Conservation (phyloP, 2,888 invertebrate genomes). For the Hesperia comma region DNA sequence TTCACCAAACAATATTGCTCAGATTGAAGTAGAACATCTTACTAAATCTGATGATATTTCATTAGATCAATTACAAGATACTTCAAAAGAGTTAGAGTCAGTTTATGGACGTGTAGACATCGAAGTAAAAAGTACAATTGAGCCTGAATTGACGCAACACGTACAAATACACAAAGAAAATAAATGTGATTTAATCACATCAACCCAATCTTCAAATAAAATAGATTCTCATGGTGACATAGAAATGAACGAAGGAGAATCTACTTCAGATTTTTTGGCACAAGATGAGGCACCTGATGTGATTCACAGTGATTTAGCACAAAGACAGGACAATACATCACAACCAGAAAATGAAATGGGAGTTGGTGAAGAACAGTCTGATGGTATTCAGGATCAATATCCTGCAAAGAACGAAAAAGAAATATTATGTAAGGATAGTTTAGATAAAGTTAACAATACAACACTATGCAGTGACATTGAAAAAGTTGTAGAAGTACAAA, state of each 20-base stretch:
- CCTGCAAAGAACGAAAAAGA: conserved; percentile 32
- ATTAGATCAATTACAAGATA: conserved; percentile 21
- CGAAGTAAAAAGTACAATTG: conserved; percentile 10
- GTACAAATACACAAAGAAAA: conserved; percentile 8
- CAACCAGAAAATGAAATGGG: conserved; percentile 44
- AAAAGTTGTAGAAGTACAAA: conserved; percentile 1
- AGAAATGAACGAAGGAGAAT: background rate
- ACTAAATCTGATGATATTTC: conserved; percentile 21
- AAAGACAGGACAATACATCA: background rate
- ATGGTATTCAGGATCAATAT: background rate
- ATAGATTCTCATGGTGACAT: background rate
- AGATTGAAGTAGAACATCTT: conserved; percentile 29
- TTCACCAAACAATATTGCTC: conserved; percentile 26
- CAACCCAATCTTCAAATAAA: background rate
- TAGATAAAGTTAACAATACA: conserved; percentile 16
- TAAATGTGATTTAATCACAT: background rate
- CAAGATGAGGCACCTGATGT: background rate
- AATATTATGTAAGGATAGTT: conserved; percentile 9
- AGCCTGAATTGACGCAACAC: background rate
- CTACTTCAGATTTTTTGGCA: background rate
- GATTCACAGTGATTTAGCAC: background rate
- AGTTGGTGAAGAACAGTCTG: conserved; percentile 32
- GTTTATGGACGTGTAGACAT: background rate
- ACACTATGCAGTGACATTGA: background rate
- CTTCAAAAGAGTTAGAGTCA: conserved; percentile 1